Evolutionary conservation across 2,888 invertebrate species (phyloP), one percentile per base, ranked within the genome.

Genomic region (Luperina nickerlii): DNA sequence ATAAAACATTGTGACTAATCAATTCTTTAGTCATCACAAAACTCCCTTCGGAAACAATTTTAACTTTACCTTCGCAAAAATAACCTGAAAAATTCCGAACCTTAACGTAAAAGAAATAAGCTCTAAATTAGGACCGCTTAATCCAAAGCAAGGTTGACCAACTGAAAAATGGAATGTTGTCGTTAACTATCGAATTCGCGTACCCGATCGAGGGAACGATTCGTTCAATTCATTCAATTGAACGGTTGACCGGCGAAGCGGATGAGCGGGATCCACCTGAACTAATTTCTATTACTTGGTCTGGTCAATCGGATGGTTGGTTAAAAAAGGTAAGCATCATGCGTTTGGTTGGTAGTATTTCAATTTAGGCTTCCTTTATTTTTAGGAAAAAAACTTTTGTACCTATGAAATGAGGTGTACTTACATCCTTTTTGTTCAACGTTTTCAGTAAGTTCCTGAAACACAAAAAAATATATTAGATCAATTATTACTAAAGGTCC

Each of bases 1-100:
- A 90, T 90, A 92, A 91, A 92, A 91, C 89, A 90, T 90, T 91
- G 92, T 91, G 89, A 90, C 92, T 91, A 94, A 94, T 95, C 93
- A 94, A 94, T 95, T 94, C 88, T 87, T 89, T 89, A 89, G 89
- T 90, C 92, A 91, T 93, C 92, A 92, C 91, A 91, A 91, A 90
- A 90, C 88, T 87, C 87, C 86, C 87, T 87, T 88, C 45, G 54
- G 20, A 62, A 81, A 76, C 84, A 80, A 87, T 71, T 71, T 87
- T 79, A 72, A 78, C 32, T 74, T 80, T 79, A 45, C 76, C 68
- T 20, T 11, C 20, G 8, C 4, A 45, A 69, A 81, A 70, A 73
- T 68, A 45, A 24, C 15, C 5, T 11, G 0, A 71, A 73, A 72
- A 54, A 75, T 8, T 42, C 0, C 20, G 13, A 69, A 82, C 88